phyloP scores from a whole-genome alignment of 2,888 invertebrate genomes.

The Tholera decimalis region DNA sequence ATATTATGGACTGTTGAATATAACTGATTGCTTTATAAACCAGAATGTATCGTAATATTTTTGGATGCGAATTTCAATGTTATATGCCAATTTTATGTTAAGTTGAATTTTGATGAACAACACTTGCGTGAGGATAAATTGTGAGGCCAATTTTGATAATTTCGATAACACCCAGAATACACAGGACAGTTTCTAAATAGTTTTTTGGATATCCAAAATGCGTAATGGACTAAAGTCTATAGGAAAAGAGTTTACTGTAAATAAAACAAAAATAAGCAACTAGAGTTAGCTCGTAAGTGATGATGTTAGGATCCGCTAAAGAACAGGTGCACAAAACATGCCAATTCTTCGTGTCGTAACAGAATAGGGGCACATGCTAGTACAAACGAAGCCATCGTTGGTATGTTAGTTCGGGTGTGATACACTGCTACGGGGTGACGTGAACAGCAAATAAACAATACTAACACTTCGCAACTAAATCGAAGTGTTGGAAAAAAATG shows the following conservation, averaged over 20 bases:
- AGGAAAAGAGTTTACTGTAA: constrained; percentile 56
- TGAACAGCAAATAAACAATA: constrained; percentile 76
- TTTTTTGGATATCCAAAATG: constrained; percentile 64
- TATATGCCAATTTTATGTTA: constrained; percentile 80
- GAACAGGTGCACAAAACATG: constrained; percentile 62
- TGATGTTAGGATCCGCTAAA: constrained; percentile 57
- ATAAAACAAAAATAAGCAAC: constrained; percentile 59
- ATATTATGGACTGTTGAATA: neutral
- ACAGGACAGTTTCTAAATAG: constrained; percentile 65
- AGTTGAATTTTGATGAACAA: constrained; percentile 66
- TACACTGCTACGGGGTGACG: constrained; percentile 72
- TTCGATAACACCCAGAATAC: constrained; percentile 79
- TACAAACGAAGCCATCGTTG: constrained; percentile 63
- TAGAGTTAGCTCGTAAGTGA: constrained; percentile 41
- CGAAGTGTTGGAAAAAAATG: constrained; percentile 88
- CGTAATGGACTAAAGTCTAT: constrained; percentile 57
- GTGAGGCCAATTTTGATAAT: constrained; percentile 73
- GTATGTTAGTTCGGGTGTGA: constrained; percentile 42
- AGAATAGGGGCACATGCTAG: constrained; percentile 72
- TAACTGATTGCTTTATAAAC: constrained; percentile 39
- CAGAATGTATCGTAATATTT: constrained; percentile 78
- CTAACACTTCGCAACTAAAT: constrained; percentile 76
- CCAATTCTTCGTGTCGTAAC: constrained; percentile 51
- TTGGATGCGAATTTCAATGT: constrained; percentile 59
- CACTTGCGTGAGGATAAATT: constrained; percentile 71